These are phyloP conservation scores for Archilochus colubris DNA, from an alignment of 2,113 vertebrate genomes.

Conservation along the genomic window DNA sequence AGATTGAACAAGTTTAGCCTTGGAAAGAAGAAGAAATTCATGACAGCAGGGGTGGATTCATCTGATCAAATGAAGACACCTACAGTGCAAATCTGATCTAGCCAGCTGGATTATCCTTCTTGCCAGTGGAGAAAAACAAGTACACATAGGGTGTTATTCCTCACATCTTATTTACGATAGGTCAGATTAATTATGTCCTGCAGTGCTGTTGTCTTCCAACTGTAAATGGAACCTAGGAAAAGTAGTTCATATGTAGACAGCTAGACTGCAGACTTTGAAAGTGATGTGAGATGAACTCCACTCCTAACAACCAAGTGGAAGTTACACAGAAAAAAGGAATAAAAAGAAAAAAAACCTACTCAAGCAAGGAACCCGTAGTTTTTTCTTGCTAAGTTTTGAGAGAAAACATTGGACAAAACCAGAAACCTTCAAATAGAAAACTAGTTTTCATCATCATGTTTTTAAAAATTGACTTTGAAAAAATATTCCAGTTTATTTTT, in stretches of 20 bases:
- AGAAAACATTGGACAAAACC: neutral
- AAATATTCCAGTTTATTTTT: neutral
- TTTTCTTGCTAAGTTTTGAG: neutral
- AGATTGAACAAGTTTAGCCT: neutral
- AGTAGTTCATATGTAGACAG: conserved; percentile 1
- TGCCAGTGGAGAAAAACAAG: conserved; percentile 46
- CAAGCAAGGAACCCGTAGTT: neutral
- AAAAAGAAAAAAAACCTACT: neutral
- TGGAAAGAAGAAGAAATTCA: conserved; percentile 38
- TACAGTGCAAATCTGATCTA: conserved; percentile 48
- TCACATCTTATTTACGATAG: conserved; percentile 42
- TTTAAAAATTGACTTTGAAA: neutral
- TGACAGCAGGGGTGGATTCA: conserved; percentile 28
- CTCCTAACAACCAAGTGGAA: neutral
- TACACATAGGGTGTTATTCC: conserved; percentile 35
- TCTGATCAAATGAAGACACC: conserved; percentile 58
- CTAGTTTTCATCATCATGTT: neutral
- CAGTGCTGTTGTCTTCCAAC: conserved; percentile 16
- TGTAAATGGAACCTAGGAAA: neutral
- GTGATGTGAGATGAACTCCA: neutral
- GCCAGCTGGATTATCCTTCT: conserved; percentile 45
- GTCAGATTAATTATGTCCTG: conserved; percentile 56
- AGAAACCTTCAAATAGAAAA: neutral
- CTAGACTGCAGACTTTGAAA: neutral
- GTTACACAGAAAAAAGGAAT: neutral